These are phyloP conservation scores for Stenopsyche tienmushanensis DNA, from an alignment of 1,140 invertebrate genomes.

Conservation along the genomic window DNA sequence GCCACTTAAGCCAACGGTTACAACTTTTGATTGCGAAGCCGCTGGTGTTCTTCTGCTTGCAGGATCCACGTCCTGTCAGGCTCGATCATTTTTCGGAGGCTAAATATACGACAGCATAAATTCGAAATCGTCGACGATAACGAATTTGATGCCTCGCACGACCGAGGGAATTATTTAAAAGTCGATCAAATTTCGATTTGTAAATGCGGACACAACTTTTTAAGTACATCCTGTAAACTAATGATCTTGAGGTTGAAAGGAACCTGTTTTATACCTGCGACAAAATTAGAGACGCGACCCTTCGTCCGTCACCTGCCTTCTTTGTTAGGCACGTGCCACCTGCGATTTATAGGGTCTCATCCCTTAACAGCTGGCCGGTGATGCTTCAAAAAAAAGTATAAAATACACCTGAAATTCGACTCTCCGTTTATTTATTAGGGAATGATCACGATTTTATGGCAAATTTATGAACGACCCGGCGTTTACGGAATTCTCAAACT, in stretches of 20 bases:
- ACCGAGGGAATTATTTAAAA: neutral
- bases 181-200: neutral
- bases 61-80: too few relatives aligned
- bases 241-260: neutral
- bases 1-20: neutral
- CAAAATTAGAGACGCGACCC: neutral
- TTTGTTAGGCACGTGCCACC: constrained; percentile 2
- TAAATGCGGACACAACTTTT: too few relatives aligned
- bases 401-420: neutral
- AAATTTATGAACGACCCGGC: too few relatives aligned
- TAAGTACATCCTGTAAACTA: too few relatives aligned
- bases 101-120: neutral
- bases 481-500: too few relatives aligned
- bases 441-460: too few relatives aligned
- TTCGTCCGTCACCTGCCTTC: neutral
- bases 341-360: neutral
- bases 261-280: neutral
- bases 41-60: neutral
- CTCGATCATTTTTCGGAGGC: neutral
- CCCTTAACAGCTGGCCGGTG: neutral
- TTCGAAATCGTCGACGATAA: neutral
- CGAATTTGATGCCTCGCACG: neutral
- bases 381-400: neutral
- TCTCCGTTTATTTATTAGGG: neutral
- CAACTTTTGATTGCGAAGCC: constrained; percentile 11